Evolutionary conservation across 2,113 vertebrate species (phyloP).

Genomic region (Hystrix brachyura): DNA sequence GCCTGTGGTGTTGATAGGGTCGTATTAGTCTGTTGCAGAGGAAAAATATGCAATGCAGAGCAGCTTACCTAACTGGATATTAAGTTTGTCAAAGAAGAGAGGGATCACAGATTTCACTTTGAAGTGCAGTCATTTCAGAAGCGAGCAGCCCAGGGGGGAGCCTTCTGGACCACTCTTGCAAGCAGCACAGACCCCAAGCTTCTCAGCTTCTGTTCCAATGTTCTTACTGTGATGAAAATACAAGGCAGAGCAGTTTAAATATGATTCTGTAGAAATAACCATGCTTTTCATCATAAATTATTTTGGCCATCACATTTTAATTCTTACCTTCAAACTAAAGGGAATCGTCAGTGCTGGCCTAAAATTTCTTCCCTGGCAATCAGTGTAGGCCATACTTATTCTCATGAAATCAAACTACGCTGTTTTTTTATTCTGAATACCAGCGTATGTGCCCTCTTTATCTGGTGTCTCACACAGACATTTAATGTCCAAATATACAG

Average conservation of each 20-base stretch:
- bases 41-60: not conserved
- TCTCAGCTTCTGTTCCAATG: not conserved
- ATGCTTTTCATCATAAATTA: slow-evolving; percentile 51
- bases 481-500: slow-evolving; percentile 42
- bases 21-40: not conserved
- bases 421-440: not conserved
- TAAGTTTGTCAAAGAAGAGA: slow-evolving; percentile 47
- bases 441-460: slow-evolving; percentile 25
- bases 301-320: slow-evolving; percentile 61
- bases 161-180: not conserved
- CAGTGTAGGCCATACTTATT: slow-evolving; percentile 17
- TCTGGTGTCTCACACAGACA: not conserved
- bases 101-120: not conserved
- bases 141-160: not conserved
- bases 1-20: not conserved
- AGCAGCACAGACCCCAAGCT: not conserved
- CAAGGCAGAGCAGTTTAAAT: not conserved
- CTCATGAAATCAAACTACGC: not conserved
- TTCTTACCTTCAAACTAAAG: slow-evolving; percentile 53
- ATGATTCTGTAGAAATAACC: slow-evolving; percentile 54
- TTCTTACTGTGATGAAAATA: not conserved
- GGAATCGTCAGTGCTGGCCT: slow-evolving; percentile 17
- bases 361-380: slow-evolving; percentile 38
- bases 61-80: slow-evolving; percentile 18
- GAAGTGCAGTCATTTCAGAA: slow-evolving; percentile 8